Evolutionary conservation across 2,113 vertebrate genomes (phyloP).

Genomic region (Scolopax mira): DNA sequence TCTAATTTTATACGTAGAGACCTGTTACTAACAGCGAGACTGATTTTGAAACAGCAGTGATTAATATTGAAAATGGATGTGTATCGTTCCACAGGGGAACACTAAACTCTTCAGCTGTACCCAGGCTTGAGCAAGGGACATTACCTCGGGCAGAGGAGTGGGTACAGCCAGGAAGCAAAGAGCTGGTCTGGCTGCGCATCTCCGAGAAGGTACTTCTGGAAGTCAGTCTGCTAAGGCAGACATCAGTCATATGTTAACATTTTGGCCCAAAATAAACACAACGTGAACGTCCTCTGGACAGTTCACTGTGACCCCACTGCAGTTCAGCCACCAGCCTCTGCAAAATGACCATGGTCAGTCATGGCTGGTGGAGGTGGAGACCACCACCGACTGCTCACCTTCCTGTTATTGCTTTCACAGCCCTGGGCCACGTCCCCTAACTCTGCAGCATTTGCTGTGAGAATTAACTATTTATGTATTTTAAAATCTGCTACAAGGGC

Average conservation of each 20-base stretch:
- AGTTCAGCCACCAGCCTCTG: background rate
- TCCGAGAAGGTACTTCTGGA: background rate
- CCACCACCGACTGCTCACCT: accelerated
- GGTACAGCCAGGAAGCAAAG: background rate
- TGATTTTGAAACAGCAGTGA: background rate
- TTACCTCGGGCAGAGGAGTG: accelerated
- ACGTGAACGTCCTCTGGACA: accelerated
- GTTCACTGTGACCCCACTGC: background rate
- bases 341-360: background rate
- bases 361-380: background rate
- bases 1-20: background rate
- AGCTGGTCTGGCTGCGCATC: background rate
- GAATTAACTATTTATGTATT: background rate
- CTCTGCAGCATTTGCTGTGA: background rate
- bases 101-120: background rate
- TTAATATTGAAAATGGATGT: accelerated
- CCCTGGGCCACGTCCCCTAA: background rate
- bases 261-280: background rate
- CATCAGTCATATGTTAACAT: accelerated
- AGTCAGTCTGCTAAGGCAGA: too few species aligned
- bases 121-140: accelerated
- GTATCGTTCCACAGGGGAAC: background rate
- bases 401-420: background rate
- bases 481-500: background rate
- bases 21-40: background rate